A percentile compares a stretch with the other conserved stretches of the same genome.
phyloP scores from a whole-genome alignment of 2,113 vertebrate genomes.

The Girardinichthys multiradiatus region DNA sequence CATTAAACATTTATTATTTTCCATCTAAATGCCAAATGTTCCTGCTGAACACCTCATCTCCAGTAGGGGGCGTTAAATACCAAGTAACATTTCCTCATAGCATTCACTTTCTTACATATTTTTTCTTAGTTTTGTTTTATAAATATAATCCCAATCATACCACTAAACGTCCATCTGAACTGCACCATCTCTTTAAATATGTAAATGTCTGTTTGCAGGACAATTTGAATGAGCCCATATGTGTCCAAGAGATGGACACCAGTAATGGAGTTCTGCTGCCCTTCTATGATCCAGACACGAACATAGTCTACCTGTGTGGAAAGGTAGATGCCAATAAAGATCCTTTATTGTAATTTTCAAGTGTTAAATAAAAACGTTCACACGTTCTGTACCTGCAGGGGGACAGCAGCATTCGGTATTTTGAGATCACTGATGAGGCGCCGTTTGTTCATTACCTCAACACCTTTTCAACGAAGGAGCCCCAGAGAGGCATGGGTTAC shows the following conservation, averaged over 20 bases:
- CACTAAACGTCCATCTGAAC: neutral
- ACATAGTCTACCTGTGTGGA: slow-evolving; percentile 93
- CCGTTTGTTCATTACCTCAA: slow-evolving; percentile 99
- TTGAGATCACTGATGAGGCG: slow-evolving; percentile 97
- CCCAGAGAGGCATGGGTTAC: slow-evolving; percentile 97
- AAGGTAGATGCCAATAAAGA: slow-evolving; percentile 81
- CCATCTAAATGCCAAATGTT: neutral
- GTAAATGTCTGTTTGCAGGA: slow-evolving; percentile 78
- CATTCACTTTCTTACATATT: neutral
- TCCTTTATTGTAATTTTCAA: neutral
- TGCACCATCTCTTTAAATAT: neutral
- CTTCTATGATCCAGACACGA: slow-evolving; percentile 96
- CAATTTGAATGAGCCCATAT: slow-evolving; percentile 94
- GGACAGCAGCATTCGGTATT: slow-evolving; percentile 99
- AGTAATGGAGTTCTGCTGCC: slow-evolving; percentile 96
- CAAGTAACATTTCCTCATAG: neutral
- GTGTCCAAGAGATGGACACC: slow-evolving; percentile 96
- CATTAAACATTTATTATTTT: neutral
- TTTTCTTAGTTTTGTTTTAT: neutral
- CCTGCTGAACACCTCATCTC: slow-evolving; percentile 7
- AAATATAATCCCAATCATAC: neutral
- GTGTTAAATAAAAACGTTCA: neutral
- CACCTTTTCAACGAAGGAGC: slow-evolving; percentile 98
- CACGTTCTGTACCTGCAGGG: slow-evolving; percentile 79
- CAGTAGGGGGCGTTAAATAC: slow-evolving; percentile 47